A percentile compares a stretch with the other conserved stretches of the same genome.
Evolutionary conservation across 2,797 vertebrate species (phyloP).

Genomic region (Myripristis jacobus): DNA sequence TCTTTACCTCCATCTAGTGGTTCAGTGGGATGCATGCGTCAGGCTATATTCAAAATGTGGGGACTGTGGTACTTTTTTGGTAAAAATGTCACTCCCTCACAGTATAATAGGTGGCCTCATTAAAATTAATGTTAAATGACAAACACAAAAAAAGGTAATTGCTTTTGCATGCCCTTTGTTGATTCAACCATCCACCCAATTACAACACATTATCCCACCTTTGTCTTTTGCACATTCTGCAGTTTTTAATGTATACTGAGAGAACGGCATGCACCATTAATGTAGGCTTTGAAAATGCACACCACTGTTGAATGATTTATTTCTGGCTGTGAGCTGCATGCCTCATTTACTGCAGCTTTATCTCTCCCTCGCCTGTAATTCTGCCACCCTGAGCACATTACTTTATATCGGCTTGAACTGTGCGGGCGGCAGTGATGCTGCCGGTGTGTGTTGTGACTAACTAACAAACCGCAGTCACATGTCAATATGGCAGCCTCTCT

Average conservation of each 20-base stretch:
- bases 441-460: background rate
- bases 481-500: background rate
- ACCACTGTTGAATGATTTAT: slow-evolving; percentile 34
- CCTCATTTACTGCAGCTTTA: background rate
- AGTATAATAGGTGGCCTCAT: background rate
- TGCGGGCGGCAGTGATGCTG: background rate
- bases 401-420: slow-evolving; percentile 6
- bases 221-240: slow-evolving; percentile 36
- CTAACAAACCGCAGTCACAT: slow-evolving; percentile 15
- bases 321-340: slow-evolving; percentile 6
- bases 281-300: slow-evolving; percentile 11
- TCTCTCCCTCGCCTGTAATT: slow-evolving; percentile 11
- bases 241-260: slow-evolving; percentile 43
- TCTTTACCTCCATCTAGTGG: slow-evolving; percentile 52
- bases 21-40: background rate
- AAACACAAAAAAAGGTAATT: background rate
- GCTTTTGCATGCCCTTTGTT: background rate
- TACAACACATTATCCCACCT: slow-evolving; percentile 2
- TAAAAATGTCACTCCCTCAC: background rate
- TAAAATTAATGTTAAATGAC: slow-evolving; percentile 22
- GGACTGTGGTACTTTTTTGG: background rate
- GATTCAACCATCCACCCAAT: background rate
- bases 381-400: background rate
- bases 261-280: slow-evolving; percentile 4
- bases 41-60: background rate